Percentiles rank a stretch among this genome's conserved stretches.
Evolutionary conservation across 92 coral and sea anemone species (phyloP).

Genomic region (Virgularia gustaviana): DNA sequence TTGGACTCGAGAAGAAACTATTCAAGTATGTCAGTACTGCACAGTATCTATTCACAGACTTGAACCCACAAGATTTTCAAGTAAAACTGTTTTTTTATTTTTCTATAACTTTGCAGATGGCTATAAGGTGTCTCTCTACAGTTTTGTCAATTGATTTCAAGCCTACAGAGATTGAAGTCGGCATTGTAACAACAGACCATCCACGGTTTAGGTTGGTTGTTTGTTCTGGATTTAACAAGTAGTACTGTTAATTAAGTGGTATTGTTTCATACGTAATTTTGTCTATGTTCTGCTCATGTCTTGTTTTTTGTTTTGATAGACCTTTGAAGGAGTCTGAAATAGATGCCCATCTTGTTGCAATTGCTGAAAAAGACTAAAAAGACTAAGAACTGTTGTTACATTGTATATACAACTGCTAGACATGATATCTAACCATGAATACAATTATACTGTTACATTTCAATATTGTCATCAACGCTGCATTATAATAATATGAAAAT

Average conservation of each 20-base stretch:
- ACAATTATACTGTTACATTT: too few relatives aligned
- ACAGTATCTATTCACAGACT: neutral
- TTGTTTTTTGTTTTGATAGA: conserved; percentile 60
- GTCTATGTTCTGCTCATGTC: neutral
- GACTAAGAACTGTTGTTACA: neutral
- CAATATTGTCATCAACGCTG: too few relatives aligned
- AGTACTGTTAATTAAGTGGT: neutral
- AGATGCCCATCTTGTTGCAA: conserved; percentile 91
- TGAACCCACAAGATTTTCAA: neutral
- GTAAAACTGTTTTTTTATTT: neutral
- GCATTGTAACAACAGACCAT: conserved; percentile 83
- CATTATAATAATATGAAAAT: too few relatives aligned
- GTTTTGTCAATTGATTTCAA: conserved; percentile 95
- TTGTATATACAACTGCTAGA: too few relatives aligned
- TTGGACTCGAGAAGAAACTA: conserved; percentile 87
- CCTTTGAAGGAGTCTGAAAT: conserved; percentile 90
- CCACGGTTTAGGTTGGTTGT: conserved; percentile 76
- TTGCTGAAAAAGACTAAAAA: conserved; percentile 85
- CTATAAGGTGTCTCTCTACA: conserved; percentile 86
- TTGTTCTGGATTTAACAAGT: neutral
- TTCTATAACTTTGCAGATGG: conserved; percentile 59
- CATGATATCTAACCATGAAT: too few relatives aligned
- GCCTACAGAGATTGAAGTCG: conserved; percentile 97
- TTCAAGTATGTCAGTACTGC: conserved; percentile 60
- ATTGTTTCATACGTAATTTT: neutral